phyloP scores from a whole-genome alignment of 2,113 vertebrate genomes.

The Chionis minor region DNA sequence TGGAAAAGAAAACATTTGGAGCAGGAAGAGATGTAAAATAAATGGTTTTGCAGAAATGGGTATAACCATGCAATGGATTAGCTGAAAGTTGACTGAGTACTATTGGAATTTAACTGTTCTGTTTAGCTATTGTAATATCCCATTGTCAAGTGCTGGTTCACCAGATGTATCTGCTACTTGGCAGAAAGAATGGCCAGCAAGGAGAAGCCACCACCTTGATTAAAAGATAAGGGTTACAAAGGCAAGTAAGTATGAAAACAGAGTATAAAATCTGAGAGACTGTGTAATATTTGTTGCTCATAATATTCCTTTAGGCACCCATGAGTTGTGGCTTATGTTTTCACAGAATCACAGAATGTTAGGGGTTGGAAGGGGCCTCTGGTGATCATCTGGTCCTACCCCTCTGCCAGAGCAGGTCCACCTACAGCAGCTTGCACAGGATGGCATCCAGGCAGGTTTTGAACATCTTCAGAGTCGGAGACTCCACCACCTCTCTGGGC shows the following conservation, averaged over 20 bases:
- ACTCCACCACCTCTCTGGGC: too few relatives aligned
- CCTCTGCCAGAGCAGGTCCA: too few relatives aligned
- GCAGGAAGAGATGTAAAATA: neutral
- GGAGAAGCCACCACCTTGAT: neutral
- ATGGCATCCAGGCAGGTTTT: too few relatives aligned
- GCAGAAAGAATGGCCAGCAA: neutral
- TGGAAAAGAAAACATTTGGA: neutral
- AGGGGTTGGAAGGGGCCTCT: too few relatives aligned
- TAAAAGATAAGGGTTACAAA: neutral
- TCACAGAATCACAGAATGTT: too few relatives aligned
- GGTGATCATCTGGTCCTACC: too few relatives aligned
- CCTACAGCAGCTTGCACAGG: too few relatives aligned
- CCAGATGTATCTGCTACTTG: neutral
- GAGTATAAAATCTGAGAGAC: neutral
- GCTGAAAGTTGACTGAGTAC: neutral
- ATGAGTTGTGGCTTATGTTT: neutral
- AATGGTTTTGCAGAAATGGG: neutral
- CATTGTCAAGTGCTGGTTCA: neutral
- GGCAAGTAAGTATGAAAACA: neutral
- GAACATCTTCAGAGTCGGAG: too few relatives aligned
- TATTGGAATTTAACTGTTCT: neutral
- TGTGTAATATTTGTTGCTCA: neutral
- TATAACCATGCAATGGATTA: neutral
- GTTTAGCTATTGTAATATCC: neutral
- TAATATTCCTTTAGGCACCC: neutral